Conservation (phyloP, 2,113 vertebrate species). For the Malurus cyaneus region DNA sequence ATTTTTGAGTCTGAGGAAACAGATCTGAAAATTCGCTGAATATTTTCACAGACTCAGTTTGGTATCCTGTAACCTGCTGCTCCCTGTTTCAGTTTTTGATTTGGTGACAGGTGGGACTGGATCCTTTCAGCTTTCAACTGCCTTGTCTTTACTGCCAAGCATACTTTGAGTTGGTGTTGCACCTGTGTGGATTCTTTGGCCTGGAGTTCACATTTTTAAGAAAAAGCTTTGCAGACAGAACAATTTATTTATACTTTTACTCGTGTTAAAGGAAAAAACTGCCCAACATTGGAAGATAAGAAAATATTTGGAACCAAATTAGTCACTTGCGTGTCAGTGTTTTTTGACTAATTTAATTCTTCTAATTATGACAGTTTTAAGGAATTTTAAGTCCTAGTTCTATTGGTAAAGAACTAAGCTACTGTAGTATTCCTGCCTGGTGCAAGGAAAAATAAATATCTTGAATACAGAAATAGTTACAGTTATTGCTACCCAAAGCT, state of each 20-base stretch:
- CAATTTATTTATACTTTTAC: neutral
- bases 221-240: neutral
- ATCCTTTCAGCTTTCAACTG: neutral
- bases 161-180: neutral
- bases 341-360: neutral
- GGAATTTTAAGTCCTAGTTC: neutral
- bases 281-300: neutral
- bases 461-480: neutral
- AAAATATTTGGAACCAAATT: neutral
- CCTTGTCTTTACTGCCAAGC: neutral
- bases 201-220: neutral
- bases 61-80: neutral
- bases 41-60: neutral
- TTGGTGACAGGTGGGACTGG: neutral
- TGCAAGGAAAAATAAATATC: neutral
- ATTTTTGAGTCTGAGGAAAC: neutral
- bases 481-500: neutral
- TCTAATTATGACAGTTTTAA: neutral
- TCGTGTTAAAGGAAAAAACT: neutral
- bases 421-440: neutral
- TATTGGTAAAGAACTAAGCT: neutral
- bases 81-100: neutral
- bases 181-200: neutral
- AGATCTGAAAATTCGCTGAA: neutral
- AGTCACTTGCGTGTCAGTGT: neutral